Evolutionary conservation across 1,140 invertebrate genomes (phyloP).

Genomic region (Drosophila grimshawi): DNA sequence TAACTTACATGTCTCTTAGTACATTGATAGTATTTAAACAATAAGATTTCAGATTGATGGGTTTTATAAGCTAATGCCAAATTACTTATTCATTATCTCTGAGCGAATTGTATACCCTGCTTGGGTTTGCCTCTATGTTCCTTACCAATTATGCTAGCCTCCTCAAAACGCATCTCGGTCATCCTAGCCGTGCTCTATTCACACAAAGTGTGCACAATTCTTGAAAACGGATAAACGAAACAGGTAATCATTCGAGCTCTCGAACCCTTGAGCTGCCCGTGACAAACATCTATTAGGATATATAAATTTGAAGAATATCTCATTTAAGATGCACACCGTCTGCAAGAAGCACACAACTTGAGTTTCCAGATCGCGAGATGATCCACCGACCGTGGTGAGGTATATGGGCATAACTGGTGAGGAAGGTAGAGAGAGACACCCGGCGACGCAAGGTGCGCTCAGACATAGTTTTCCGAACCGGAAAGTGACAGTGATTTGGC

Average conservation of each 20-base stretch:
- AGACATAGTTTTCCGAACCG: slow-evolving; percentile 34
- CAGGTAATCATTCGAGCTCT: too few species aligned
- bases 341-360: not conserved
- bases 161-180: too few species aligned
- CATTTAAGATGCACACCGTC: not conserved
- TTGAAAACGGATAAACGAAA: too few species aligned
- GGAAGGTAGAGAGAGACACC: not conserved
- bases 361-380: not conserved
- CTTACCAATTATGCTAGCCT: not conserved
- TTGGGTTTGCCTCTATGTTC: not conserved
- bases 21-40: slow-evolving; percentile 1
- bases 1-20: not conserved
- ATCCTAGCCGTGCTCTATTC: too few species aligned
- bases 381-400: not conserved
- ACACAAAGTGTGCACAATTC: too few species aligned
- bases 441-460: not conserved
- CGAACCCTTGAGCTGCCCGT: not conserved
- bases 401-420: not conserved
- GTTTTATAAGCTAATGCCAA: not conserved
- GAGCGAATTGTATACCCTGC: not conserved
- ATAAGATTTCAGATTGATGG: not conserved
- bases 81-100: not conserved
- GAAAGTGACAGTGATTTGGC: slow-evolving; percentile 24
- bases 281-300: not conserved
- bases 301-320: not conserved